A percentile compares a stretch with the other conserved stretches of the same genome.
These are phyloP conservation scores for Melanchra persicariae DNA, from an alignment of 2,888 invertebrate species.

Conservation along the genomic window DNA sequence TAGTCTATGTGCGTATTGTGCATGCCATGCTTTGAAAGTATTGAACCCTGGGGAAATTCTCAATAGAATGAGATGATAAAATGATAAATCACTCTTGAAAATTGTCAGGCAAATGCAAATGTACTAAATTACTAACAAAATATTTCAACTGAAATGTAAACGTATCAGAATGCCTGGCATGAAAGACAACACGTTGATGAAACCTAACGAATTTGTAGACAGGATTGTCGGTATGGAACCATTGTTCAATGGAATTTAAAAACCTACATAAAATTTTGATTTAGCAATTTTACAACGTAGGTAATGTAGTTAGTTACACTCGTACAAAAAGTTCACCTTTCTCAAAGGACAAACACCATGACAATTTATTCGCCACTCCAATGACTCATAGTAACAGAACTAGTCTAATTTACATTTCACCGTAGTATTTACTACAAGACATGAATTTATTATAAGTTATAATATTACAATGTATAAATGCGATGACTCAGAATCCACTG, in stretches of 20 bases:
- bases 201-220: neutral
- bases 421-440: slow-evolving; percentile 20
- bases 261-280: neutral
- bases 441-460: slow-evolving; percentile 38
- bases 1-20: neutral
- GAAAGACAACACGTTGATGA: neutral
- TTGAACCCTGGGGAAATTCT: neutral
- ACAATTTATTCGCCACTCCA: slow-evolving; percentile 4
- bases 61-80: no score
- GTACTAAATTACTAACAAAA: neutral
- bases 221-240: neutral
- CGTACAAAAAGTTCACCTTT: slow-evolving; percentile 1
- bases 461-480: slow-evolving; percentile 16
- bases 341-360: slow-evolving; percentile 1
- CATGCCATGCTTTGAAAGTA: slow-evolving; percentile 5
- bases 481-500: slow-evolving; percentile 61
- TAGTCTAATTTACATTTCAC: slow-evolving; percentile 36
- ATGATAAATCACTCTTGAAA: neutral
- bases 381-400: slow-evolving; percentile 32
- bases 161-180: neutral
- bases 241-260: neutral
- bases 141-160: slow-evolving; percentile 2
- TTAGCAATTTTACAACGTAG: neutral
- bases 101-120: no score
- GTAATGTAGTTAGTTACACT: neutral